Evolutionary conservation across 1,140 invertebrate species (phyloP).

Genomic region (Drosophila parabipectinata): DNA sequence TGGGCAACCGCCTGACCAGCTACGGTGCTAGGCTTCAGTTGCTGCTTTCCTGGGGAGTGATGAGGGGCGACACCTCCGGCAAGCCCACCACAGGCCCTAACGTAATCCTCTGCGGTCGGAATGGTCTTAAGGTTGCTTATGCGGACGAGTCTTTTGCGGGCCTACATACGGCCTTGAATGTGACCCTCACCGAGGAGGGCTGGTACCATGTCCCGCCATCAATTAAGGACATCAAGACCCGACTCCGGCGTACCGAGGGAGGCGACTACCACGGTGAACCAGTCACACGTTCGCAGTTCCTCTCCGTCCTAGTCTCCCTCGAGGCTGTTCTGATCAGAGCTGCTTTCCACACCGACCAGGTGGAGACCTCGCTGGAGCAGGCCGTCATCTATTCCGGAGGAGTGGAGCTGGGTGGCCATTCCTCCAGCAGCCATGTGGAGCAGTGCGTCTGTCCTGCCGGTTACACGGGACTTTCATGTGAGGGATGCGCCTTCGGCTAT

Average conservation of each 20-base stretch:
- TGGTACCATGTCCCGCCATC: constrained; percentile 90
- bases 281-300: constrained; percentile 91
- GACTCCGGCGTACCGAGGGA: constrained; percentile 85
- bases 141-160: constrained; percentile 85
- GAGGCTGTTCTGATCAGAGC: constrained; percentile 93
- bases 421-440: constrained; percentile 85
- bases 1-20: constrained; percentile 90
- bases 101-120: constrained; percentile 91
- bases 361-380: constrained; percentile 88
- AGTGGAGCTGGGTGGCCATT: constrained; percentile 64
- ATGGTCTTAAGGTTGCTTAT: constrained; percentile 90
- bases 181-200: constrained; percentile 88
- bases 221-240: constrained; percentile 86
- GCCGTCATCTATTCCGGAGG: constrained; percentile 79
- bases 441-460: constrained; percentile 88
- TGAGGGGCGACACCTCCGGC: constrained; percentile 94
- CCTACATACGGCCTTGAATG: constrained; percentile 85
- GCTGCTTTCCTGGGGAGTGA: constrained; percentile 92
- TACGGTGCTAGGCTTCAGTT: constrained; percentile 92
- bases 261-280: constrained; percentile 86
- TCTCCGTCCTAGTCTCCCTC: constrained; percentile 92
- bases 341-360: constrained; percentile 97
- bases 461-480: constrained; percentile 92
- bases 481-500: constrained; percentile 93
- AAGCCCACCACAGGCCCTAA: constrained; percentile 93